Base-by-base conservation (phyloP, 2,797 vertebrate genomes). In the Dermochelys coriacea region DNA sequence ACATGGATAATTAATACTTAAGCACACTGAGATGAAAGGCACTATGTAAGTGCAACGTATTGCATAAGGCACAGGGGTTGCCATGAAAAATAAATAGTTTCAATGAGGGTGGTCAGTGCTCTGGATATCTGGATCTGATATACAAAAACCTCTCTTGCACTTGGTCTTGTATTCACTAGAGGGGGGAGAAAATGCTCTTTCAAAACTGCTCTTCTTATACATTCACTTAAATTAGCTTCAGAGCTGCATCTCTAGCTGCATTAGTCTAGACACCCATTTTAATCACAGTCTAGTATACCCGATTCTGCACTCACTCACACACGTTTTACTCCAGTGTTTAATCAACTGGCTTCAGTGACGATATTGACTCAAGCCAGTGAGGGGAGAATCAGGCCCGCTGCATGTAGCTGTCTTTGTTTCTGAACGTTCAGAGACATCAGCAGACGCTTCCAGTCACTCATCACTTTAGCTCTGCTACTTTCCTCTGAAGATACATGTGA, bases 291-390 rank as follows among this genome's bases (percentile, higher is more conserved):
- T 45, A 82, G 5, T 4, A 59, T 3, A 47, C 12, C 31, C 12
- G 0, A 47, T 75, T 75, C 45, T 47, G 25, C 27, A 49, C 27
- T 31, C 54, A 45, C 37, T 82, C 37, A 21, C 18, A 11, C 41
- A 21, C 18, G 1, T 45, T 27, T 21, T 59, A 31, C 54, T 59
- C 37, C n/a, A 1, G 12, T 14, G 41, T n/a, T n/a, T 45, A 27
- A 27, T 74, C 27, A 6, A 9, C 41, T 45, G 74, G 41, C n/a
- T 3, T 71, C 19, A 41, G 64, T 27, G 74, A 77, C 12, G 15
- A 49, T 31, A 16, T 31, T 29, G 41, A 8, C 37, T 27, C 51
- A 21, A 1, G 2, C 4, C 37, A 19, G 2, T 0, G 2, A 80
- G 47, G 51, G 85, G 49, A 64, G 15, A 77, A 47, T 47, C 80